Evolutionary conservation across 37 sponge, comb jelly and placozoan species (phyloP).

Genomic region (Bolinopsis microptera): DNA sequence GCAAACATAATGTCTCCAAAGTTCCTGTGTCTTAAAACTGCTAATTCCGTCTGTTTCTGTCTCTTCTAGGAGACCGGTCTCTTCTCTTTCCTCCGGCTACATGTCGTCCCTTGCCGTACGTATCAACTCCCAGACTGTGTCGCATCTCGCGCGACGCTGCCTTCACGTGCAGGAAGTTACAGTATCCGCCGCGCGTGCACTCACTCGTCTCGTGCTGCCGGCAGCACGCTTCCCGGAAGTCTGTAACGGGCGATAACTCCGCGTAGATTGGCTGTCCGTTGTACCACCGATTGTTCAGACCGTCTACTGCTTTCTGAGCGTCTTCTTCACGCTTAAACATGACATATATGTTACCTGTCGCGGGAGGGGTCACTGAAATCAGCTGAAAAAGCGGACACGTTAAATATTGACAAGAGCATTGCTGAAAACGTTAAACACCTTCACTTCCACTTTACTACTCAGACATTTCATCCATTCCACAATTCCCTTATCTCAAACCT

Average conservation of each 20-base stretch:
- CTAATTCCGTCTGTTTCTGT: background rate
- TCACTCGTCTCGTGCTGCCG: conserved; percentile 45
- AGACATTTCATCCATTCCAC: too few relatives aligned
- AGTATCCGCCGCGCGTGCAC: conserved; percentile 44
- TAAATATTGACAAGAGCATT: background rate
- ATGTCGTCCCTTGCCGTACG: conserved; percentile 35
- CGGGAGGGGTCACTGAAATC: conserved; percentile 30
- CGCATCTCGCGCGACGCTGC: conserved; percentile 4
- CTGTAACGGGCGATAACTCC: conserved; percentile 51
- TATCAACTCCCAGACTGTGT: conserved; percentile 45
- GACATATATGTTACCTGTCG: conserved; percentile 62
- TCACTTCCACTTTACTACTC: too few relatives aligned
- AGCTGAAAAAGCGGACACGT: conserved; percentile 41
- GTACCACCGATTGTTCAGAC: conserved; percentile 97
- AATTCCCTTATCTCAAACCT: background rate
- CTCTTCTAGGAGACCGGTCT: background rate
- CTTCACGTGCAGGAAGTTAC: conserved; percentile 56
- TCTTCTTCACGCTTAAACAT: conserved; percentile 86
- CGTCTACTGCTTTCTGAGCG: conserved; percentile 89
- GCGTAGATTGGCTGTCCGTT: conserved; percentile 73
- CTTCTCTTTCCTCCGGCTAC: background rate
- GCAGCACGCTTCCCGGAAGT: conserved; percentile 55
- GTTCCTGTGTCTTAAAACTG: background rate
- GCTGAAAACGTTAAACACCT: too few relatives aligned
- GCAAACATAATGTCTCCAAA: too few relatives aligned